Conservation (phyloP, 2,888 invertebrate species). For the Lycaena phlaeas region DNA sequence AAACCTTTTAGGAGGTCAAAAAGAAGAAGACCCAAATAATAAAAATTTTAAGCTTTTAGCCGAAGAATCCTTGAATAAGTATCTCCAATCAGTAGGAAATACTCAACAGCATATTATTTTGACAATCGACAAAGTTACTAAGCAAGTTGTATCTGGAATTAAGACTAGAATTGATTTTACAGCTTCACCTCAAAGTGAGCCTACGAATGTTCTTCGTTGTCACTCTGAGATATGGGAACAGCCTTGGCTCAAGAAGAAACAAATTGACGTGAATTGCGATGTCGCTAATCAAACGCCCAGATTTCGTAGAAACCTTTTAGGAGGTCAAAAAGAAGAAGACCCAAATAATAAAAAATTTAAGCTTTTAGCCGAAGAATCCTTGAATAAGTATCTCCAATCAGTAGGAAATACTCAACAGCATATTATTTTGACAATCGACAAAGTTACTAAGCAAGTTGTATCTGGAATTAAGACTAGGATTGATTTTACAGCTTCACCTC, state of each 20-base stretch:
- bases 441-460: conserved; percentile 29
- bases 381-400: conserved; percentile 26
- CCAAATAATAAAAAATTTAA: conserved; percentile 26
- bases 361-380: conserved; percentile 32
- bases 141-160: conserved; percentile 33
- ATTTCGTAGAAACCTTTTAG: background rate
- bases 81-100: conserved; percentile 22
- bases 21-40: conserved; percentile 22
- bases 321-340: conserved; percentile 17
- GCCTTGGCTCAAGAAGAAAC: conserved; percentile 59
- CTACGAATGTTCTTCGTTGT: conserved; percentile 36
- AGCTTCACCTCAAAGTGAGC: conserved; percentile 24
- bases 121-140: conserved; percentile 30
- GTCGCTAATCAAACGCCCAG: conserved; percentile 19
- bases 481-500: conserved; percentile 31
- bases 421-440: conserved; percentile 30
- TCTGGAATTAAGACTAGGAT: conserved; percentile 35
- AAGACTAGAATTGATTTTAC: conserved; percentile 34
- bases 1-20: background rate
- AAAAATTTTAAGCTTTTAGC: conserved; percentile 29
- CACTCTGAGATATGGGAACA: conserved; percentile 63
- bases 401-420: conserved; percentile 22
- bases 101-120: conserved; percentile 26
- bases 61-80: conserved; percentile 30
- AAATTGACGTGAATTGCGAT: conserved; percentile 41